A percentile compares a stretch with the other conserved stretches of the same genome.
phyloP scores from a whole-genome alignment of 1,140 invertebrate genomes.

The Eurosta solidaginis region DNA sequence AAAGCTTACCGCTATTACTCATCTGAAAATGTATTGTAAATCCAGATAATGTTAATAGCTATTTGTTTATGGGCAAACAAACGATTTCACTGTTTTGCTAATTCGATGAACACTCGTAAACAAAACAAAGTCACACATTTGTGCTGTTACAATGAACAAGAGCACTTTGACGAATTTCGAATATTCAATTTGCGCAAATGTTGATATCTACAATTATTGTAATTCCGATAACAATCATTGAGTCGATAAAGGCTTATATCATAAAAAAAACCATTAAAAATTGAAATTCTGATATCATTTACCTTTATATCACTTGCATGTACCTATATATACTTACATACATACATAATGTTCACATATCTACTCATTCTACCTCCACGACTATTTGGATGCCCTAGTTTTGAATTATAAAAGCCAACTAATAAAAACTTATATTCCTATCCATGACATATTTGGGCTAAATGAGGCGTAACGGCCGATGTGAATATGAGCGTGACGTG shows the following conservation, averaged over 20 bases:
- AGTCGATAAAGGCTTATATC: background rate
- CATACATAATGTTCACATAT: background rate
- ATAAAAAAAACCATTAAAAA: no score
- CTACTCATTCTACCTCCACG: background rate
- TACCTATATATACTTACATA: background rate
- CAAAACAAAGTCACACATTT: background rate
- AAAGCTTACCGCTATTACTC: background rate
- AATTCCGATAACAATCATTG: background rate
- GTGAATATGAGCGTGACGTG: background rate
- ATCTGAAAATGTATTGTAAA: background rate
- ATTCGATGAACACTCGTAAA: background rate
- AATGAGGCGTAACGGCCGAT: background rate
- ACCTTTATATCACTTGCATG: background rate
- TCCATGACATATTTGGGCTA: background rate
- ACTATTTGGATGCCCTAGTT: background rate
- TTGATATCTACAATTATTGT: background rate
- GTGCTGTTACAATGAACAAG: background rate
- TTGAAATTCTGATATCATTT: background rate
- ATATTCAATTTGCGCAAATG: background rate
- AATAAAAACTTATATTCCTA: background rate
- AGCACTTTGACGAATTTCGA: background rate
- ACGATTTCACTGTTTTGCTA: background rate
- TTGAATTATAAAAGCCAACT: background rate
- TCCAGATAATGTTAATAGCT: background rate
- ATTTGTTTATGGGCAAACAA: background rate